These are phyloP conservation scores for Drosophila anomelani DNA, from an alignment of 2,888 invertebrate genomes.

Conservation along the genomic window DNA sequence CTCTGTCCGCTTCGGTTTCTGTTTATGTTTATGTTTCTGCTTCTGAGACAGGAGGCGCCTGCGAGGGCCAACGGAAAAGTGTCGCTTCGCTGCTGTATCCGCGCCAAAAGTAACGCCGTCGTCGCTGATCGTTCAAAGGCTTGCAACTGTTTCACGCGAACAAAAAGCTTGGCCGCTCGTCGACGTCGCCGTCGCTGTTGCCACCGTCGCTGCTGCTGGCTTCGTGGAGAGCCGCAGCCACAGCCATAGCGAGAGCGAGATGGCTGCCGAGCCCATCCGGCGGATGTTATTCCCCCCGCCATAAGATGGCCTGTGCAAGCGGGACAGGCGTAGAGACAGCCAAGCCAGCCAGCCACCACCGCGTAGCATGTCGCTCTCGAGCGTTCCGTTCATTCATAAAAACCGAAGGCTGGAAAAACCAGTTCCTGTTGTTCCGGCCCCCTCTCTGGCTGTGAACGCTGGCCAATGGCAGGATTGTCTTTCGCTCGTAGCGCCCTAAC, in stretches of 20 bases:
- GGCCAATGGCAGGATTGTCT: conserved; percentile 73
- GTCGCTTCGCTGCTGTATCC: conserved; percentile 67
- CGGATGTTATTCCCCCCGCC: neutral
- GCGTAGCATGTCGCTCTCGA: neutral
- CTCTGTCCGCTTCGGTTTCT: neutral
- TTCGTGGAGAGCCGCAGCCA: neutral
- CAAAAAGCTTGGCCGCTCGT: conserved; percentile 80
- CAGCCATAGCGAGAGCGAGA: conserved; percentile 8
- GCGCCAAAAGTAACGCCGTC: conserved; percentile 83
- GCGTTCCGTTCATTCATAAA: conserved; percentile 67
- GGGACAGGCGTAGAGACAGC: conserved; percentile 56
- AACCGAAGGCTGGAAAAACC: conserved; percentile 54
- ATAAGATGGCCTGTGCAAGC: neutral
- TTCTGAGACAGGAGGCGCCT: conserved; percentile 56
- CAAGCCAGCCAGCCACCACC: conserved; percentile 47
- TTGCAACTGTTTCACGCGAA: conserved; percentile 83
- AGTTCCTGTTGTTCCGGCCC: conserved; percentile 72
- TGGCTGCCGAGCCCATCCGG: neutral
- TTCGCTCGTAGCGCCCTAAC: conserved; percentile 67
- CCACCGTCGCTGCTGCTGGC: conserved; percentile 5
- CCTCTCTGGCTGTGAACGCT: conserved; percentile 36
- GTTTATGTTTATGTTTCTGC: conserved; percentile 15
- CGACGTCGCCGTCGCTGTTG: conserved; percentile 53
- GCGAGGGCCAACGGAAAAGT: conserved; percentile 61
- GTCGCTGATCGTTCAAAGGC: conserved; percentile 84